Conservation (phyloP, 2,113 vertebrate genomes). For the Cepphus grylle region DNA sequence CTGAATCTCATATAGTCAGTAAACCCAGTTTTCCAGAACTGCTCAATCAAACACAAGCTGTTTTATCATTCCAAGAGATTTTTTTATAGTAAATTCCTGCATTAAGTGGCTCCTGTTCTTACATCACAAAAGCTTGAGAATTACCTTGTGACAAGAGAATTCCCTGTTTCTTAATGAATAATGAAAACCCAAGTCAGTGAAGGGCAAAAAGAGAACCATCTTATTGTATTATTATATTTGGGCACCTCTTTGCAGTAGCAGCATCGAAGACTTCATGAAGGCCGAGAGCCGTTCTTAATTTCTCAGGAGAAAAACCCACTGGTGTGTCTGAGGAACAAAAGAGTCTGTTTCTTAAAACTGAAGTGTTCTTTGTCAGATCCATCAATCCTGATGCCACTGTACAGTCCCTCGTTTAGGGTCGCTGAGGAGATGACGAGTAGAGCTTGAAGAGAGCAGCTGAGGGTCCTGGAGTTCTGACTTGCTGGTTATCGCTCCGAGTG, state of each 20-base stretch:
- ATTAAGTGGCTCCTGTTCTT: not conserved
- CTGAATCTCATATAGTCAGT: not conserved
- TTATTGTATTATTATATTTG: accelerated
- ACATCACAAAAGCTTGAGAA: not conserved
- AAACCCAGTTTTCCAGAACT: not conserved
- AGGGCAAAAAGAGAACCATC: not conserved
- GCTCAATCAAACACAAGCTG: not conserved
- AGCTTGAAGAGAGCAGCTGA: conserved; percentile 23
- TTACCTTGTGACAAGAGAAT: not conserved
- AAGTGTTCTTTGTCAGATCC: not conserved
- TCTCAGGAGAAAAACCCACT: not conserved
- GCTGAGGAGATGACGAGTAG: not conserved
- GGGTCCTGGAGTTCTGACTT: conserved; percentile 61
- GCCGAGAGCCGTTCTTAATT: not conserved
- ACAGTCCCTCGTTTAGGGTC: not conserved
- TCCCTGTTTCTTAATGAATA: not conserved
- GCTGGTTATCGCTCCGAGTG: not conserved
- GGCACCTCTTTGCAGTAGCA: not conserved
- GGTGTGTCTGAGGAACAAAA: not conserved
- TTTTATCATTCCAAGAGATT: accelerated
- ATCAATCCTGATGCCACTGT: accelerated
- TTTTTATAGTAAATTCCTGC: not conserved
- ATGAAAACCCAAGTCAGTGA: not conserved
- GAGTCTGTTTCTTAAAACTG: not conserved
- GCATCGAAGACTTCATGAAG: not conserved